Base-by-base conservation (phyloP, 2,113 vertebrate genomes). In the Sinocyclocheilus anshuiensis region DNA sequence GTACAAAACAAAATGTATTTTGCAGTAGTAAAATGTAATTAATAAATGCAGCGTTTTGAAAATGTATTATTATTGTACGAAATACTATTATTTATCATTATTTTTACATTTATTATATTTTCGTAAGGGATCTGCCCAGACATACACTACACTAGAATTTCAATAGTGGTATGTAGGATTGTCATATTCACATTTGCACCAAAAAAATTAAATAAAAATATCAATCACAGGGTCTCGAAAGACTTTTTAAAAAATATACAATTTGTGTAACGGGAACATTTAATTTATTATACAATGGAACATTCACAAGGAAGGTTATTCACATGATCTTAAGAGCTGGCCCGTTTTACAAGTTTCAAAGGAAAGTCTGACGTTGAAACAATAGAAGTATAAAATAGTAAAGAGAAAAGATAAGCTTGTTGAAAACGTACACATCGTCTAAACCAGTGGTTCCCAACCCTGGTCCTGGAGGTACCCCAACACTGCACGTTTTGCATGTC, bases 281-380 rank as follows among this genome's bases (percentile, higher is more conserved):
- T 86, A 86, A 90, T 93, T 92, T 93, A 92, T 91, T 93, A 89
- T 90, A 91, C 90, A 92, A 91, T 92, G 83, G 65, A 85, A 91
- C 87, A 92, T 92, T 91, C 88, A 92, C 90, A 92, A 83, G 87
- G 89, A 84, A 87, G 84, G 86, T 90, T 88, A 89, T 87, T 92
- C 85, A 92, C 87, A 88, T 89, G 83, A 89, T 91, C 45, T 20
- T 81, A 86, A 89, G 86, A 91, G 82, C 85, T 91, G 91, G 91
- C 91, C 91, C 87, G 18, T 90, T 84, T 88, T 78, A 89, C 79
- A 87, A 79, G 80, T 87, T 82, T 88, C 77, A 88, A 86, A 86
- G 74, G 13, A 87, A 86, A 85, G 82, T 72, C 29, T 29, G 79
- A 86, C 81, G 65, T 8, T 57, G n/a, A 87, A 86, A 90, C 84